Conservation (phyloP, 2,888 invertebrate genomes). For the Andrena camellia region DNA sequence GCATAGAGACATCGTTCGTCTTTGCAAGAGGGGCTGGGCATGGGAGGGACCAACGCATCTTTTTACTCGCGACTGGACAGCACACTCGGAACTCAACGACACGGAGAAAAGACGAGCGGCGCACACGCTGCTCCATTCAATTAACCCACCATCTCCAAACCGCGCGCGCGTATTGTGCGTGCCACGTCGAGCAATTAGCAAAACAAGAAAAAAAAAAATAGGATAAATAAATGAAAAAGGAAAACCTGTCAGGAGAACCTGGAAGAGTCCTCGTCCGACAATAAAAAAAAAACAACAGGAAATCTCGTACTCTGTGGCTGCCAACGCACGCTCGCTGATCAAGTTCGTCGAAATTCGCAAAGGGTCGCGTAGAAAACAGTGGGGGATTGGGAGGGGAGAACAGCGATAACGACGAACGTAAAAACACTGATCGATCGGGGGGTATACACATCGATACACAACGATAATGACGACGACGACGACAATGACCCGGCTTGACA, state of each 20-base stretch:
- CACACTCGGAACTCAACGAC: conserved; percentile 42
- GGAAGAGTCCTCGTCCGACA: conserved; percentile 25
- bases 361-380: not conserved
- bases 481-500: conserved; percentile 55
- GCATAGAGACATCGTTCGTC: conserved; percentile 53
- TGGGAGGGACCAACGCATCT: conserved; percentile 39
- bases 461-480: conserved; percentile 60
- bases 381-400: conserved; percentile 47
- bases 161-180: conserved; percentile 24
- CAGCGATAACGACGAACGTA: conserved; percentile 56
- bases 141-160: conserved; percentile 4
- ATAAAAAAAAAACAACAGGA: conserved; percentile 33
- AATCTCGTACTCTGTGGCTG: conserved; percentile 20
- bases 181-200: conserved; percentile 39
- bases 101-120: conserved; percentile 23
- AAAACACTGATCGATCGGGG: conserved; percentile 55
- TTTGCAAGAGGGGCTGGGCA: conserved; percentile 11
- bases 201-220: conserved; percentile 10
- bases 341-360: conserved; percentile 26
- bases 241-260: not conserved
- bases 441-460: conserved; percentile 56
- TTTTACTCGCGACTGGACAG: conserved; percentile 37
- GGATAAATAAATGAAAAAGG: conserved; percentile 23
- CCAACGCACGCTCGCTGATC: conserved; percentile 1
- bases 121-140: conserved; percentile 8